phyloP scores from a whole-genome alignment of 2,797 vertebrate species.

The Malurus leucopterus region DNA sequence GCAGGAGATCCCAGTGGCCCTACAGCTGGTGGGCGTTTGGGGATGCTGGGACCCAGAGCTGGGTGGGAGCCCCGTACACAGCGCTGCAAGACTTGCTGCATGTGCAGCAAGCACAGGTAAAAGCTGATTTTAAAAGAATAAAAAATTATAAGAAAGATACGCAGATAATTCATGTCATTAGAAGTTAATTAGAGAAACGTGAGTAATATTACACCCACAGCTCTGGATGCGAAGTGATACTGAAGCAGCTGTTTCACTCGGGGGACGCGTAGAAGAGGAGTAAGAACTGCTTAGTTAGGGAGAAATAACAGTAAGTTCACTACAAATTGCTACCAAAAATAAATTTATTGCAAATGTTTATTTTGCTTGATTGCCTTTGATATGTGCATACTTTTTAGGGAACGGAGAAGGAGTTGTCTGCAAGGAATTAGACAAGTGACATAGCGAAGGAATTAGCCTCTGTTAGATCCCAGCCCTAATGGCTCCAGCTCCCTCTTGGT shows the following conservation, averaged over 20 bases:
- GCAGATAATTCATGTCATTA: slow-evolving; percentile 31
- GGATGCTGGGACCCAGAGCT: neutral
- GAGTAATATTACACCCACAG: neutral
- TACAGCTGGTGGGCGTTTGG: rapidly evolving
- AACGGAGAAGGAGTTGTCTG: neutral
- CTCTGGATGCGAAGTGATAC: slow-evolving; percentile 2
- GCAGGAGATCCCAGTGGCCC: neutral
- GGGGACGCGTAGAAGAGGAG: neutral
- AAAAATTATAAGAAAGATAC: slow-evolving; percentile 13
- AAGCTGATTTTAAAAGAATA: slow-evolving; percentile 12
- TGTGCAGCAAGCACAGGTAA: neutral
- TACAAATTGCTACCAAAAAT: slow-evolving; percentile 46
- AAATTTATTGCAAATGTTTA: slow-evolving; percentile 32
- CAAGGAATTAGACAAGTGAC: slow-evolving; percentile 20
- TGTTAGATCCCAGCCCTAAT: neutral
- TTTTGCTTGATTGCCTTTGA: slow-evolving; percentile 43
- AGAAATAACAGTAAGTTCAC: slow-evolving; percentile 11
- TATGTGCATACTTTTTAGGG: neutral
- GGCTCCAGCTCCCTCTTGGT: neutral
- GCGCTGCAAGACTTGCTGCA: rapidly evolving
- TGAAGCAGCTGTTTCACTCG: slow-evolving; percentile 19
- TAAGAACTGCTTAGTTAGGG: slow-evolving; percentile 27
- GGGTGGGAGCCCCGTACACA: neutral
- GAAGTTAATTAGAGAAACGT: slow-evolving; percentile 45
- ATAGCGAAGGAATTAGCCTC: neutral